phyloP scores from a whole-genome alignment of 2,888 invertebrate species.

The Euzophera pinguis region DNA sequence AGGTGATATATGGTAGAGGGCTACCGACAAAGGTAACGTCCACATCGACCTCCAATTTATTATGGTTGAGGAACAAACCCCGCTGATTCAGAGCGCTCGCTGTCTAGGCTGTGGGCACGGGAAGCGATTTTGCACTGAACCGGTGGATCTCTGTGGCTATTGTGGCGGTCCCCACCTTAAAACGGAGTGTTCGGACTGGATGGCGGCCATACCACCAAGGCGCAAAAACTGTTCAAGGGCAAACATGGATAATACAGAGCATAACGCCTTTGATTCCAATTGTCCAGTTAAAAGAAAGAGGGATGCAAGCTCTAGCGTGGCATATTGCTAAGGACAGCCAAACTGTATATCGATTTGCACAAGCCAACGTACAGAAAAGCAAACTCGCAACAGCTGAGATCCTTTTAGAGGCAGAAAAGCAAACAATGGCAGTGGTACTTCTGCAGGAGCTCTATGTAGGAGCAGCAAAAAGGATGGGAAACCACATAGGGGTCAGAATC shows the following conservation, averaged over 20 bases:
- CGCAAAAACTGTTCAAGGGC: background rate
- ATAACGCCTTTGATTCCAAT: too few relatives aligned
- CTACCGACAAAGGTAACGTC: background rate
- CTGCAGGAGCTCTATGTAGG: too few relatives aligned
- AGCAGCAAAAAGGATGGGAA: too few relatives aligned
- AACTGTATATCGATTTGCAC: background rate
- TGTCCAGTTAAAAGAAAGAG: background rate
- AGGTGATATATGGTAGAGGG: constrained; percentile 9
- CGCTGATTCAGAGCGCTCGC: background rate
- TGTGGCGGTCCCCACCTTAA: background rate
- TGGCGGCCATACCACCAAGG: background rate
- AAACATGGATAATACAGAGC: too few relatives aligned
- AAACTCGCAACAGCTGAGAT: too few relatives aligned
- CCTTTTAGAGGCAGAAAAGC: background rate
- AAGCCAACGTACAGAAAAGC: too few relatives aligned
- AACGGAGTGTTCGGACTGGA: too few relatives aligned
- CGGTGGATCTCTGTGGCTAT: background rate
- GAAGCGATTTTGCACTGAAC: background rate
- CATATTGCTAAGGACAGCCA: too few relatives aligned
- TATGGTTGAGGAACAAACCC: background rate
- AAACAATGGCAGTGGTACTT: too few relatives aligned
- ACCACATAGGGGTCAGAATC: too few relatives aligned
- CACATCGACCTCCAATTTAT: background rate
- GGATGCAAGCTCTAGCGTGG: background rate
- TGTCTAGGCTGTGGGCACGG: background rate